phyloP scores from a whole-genome alignment of 2,113 vertebrate genomes.

The Nymphicus hollandicus region DNA sequence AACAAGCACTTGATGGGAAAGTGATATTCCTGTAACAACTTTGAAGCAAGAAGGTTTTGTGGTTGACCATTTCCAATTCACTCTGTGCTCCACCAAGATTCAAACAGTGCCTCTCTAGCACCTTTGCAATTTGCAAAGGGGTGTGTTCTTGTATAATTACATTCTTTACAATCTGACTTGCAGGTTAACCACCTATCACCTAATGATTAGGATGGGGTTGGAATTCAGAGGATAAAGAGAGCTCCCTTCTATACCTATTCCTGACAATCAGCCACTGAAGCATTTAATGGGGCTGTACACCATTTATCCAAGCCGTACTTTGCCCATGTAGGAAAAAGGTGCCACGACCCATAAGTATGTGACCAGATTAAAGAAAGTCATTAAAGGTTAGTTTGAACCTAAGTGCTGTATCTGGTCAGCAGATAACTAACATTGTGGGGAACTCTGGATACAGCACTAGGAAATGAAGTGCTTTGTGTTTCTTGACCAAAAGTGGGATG shows the following conservation, averaged over 20 bases:
- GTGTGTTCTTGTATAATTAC: not conserved
- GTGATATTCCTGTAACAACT: conserved; percentile 27
- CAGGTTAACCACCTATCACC: conserved; percentile 15
- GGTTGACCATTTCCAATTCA: conserved; percentile 37
- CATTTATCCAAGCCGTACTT: not conserved
- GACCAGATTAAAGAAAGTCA: not conserved
- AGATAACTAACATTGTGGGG: not conserved
- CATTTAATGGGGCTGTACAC: not conserved
- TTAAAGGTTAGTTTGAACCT: not conserved
- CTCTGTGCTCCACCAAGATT: conserved; percentile 28
- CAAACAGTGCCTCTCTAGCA: conserved; percentile 14
- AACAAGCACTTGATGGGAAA: conserved; percentile 17
- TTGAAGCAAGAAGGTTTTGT: conserved; percentile 47
- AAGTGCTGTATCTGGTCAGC: not conserved
- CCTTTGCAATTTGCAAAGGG: not conserved
- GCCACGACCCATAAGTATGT: not conserved
- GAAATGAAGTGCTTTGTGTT: not conserved
- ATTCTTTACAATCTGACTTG: conserved; percentile 16
- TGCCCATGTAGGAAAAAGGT: not conserved
- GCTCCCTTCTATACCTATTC: not conserved
- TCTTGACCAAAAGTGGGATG: not conserved
- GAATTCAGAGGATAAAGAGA: not conserved
- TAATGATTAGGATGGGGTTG: not conserved
- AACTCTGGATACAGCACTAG: not conserved
- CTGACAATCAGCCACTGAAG: not conserved